Conservation (phyloP, 2,888 invertebrate species). For the Zygogramma bicolorata region DNA sequence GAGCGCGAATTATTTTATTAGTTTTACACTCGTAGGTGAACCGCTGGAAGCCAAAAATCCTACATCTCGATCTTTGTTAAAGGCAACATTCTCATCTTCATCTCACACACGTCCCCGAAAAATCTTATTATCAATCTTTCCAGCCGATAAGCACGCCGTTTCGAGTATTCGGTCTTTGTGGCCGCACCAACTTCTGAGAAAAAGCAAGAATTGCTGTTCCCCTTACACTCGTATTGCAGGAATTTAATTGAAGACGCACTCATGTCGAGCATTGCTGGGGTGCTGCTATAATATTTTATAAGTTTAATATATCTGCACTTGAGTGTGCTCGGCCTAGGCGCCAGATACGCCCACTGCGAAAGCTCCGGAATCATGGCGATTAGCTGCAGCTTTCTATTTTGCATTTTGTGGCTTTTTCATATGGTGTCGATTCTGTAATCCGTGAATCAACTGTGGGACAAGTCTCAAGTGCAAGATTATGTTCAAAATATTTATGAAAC, state of each 20-base stretch:
- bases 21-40: slow-evolving; percentile 60
- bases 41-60: slow-evolving; percentile 51
- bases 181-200: slow-evolving; percentile 24
- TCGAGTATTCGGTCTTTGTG: slow-evolving; percentile 58
- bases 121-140: slow-evolving; percentile 66
- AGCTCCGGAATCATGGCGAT: not conserved
- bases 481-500: too few species aligned
- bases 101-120: slow-evolving; percentile 63
- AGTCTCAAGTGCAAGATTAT: too few species aligned
- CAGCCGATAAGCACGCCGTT: slow-evolving; percentile 62
- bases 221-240: slow-evolving; percentile 20
- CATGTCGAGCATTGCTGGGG: slow-evolving; percentile 11
- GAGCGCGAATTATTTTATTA: slow-evolving; percentile 62
- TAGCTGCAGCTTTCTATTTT: not conserved
- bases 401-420: too few species aligned
- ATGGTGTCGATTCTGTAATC: too few species aligned
- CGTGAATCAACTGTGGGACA: too few species aligned
- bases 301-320: slow-evolving; percentile 5
- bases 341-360: not conserved
- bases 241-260: slow-evolving; percentile 35
- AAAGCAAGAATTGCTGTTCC: not conserved
- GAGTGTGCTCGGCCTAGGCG: not conserved
- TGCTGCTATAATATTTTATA: not conserved
- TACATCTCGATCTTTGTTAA: slow-evolving; percentile 55
- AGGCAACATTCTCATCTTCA: slow-evolving; percentile 62